Evolutionary conservation across 1,140 invertebrate species (phyloP).

Genomic region (Limonius californicus): DNA sequence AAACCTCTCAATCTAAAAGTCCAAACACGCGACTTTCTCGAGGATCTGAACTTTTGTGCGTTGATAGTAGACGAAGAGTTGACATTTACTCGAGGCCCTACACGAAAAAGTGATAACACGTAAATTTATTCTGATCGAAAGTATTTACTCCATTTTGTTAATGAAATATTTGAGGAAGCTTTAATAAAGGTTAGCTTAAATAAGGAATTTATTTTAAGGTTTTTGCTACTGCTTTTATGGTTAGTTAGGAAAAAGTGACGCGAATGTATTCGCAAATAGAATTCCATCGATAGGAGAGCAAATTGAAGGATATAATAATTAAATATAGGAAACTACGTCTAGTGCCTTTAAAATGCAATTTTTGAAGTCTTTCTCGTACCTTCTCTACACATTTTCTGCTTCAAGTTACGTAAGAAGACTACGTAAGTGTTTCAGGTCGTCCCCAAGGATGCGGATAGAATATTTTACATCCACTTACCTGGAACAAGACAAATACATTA

Average conservation of each 20-base stretch:
- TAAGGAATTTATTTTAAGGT: no score
- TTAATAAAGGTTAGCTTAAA: no score
- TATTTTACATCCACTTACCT: conserved; percentile 25
- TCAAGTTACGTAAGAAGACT: conserved; percentile 21
- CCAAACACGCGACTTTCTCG: conserved; percentile 4
- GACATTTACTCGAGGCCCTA: no score
- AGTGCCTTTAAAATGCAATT: neutral
- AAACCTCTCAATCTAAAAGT: conserved; percentile 14
- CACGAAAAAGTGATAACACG: no score
- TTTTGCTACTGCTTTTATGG: no score
- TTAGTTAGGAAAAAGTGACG: no score
- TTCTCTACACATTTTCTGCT: neutral
- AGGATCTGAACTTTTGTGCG: neutral
- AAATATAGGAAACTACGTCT: neutral
- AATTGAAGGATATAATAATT: neutral
- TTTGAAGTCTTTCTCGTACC: neutral
- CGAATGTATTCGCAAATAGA: no score
- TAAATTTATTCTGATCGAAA: no score
- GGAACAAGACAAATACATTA: conserved; percentile 27
- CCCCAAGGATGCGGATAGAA: conserved; percentile 20
- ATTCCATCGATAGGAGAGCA: no score
- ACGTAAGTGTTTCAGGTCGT: conserved; percentile 20
- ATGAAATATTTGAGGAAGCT: no score
- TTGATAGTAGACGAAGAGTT: no score
- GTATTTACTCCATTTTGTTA: no score